A percentile compares a stretch with the other conserved stretches of the same genome.
Conservation (phyloP, 1,140 invertebrate genomes). For the Laupala kohalensis region DNA sequence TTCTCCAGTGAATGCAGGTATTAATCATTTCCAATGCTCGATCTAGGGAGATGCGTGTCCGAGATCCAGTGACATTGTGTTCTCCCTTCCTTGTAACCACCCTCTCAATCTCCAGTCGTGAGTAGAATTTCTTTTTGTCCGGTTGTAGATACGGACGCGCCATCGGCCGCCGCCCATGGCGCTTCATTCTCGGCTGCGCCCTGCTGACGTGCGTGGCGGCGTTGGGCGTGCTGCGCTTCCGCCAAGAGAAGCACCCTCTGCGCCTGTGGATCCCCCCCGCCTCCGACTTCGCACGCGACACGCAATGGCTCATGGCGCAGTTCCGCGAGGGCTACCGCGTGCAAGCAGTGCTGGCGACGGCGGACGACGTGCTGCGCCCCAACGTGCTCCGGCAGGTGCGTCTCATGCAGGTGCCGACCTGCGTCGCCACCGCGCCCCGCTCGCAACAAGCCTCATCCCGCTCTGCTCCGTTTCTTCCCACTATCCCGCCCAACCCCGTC, state of each 20-base stretch:
- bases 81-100: no score
- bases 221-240: slow-evolving; percentile 41
- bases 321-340: slow-evolving; percentile 46
- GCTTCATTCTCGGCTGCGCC: slow-evolving; percentile 36
- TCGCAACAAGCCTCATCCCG: no score
- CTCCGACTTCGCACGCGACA: slow-evolving; percentile 50
- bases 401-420: not conserved
- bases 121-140: no score
- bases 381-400: slow-evolving; percentile 32
- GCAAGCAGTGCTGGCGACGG: slow-evolving; percentile 45
- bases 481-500: no score
- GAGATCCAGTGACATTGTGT: no score
- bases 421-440: not conserved
- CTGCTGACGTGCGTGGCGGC: slow-evolving; percentile 33
- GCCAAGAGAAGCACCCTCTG: slow-evolving; percentile 49
- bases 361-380: slow-evolving; percentile 49
- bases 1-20: no score
- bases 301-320: slow-evolving; percentile 55
- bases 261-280: slow-evolving; percentile 56
- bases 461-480: no score
- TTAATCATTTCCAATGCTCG: no score
- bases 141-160: slow-evolving; percentile 20
- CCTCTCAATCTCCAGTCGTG: no score
- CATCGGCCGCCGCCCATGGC: slow-evolving; percentile 31
- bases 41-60: no score